phyloP scores from a whole-genome alignment of 2,797 vertebrate genomes.

The Lophius americanus region DNA sequence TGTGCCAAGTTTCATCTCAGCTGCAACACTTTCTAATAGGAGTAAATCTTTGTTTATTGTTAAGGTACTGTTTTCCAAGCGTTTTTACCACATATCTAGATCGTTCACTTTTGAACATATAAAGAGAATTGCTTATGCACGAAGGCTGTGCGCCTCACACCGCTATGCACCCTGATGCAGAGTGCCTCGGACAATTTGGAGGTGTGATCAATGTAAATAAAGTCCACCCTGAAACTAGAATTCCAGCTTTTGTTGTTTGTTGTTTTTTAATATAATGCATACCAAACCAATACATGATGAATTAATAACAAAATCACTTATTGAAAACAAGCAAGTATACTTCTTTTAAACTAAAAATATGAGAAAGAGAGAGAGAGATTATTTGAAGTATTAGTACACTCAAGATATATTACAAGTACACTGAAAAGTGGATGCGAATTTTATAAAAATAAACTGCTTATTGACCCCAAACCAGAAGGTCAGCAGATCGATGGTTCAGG shows the following conservation, averaged over 20 bases:
- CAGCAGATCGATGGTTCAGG: too few relatives aligned
- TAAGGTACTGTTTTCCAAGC: slow-evolving; percentile 47
- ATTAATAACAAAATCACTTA: too few relatives aligned
- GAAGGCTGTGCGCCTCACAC: slow-evolving; percentile 72
- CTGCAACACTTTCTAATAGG: slow-evolving; percentile 67
- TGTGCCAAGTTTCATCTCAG: slow-evolving; percentile 78
- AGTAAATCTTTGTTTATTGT: slow-evolving; percentile 70
- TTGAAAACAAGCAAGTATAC: too few relatives aligned
- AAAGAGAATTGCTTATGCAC: slow-evolving; percentile 72
- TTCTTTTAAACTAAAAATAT: too few relatives aligned
- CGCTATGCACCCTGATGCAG: slow-evolving; percentile 76
- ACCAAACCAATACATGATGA: too few relatives aligned
- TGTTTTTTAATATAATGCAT: slow-evolving; percentile 9
- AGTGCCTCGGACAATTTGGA: slow-evolving; percentile 75
- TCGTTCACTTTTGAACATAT: slow-evolving; percentile 65
- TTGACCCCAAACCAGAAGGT: too few relatives aligned
- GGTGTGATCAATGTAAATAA: slow-evolving; percentile 67
- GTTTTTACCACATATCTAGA: slow-evolving; percentile 71
- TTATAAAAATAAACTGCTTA: too few relatives aligned
- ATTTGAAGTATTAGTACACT: too few relatives aligned
- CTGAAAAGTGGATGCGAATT: too few relatives aligned
- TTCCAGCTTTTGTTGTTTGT: slow-evolving; percentile 4
- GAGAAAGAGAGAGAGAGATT: too few relatives aligned
- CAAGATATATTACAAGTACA: too few relatives aligned
- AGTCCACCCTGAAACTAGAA: slow-evolving; percentile 54